Base-by-base conservation (phyloP, 1,140 invertebrate genomes). In the Gryllus bimaculatus region DNA sequence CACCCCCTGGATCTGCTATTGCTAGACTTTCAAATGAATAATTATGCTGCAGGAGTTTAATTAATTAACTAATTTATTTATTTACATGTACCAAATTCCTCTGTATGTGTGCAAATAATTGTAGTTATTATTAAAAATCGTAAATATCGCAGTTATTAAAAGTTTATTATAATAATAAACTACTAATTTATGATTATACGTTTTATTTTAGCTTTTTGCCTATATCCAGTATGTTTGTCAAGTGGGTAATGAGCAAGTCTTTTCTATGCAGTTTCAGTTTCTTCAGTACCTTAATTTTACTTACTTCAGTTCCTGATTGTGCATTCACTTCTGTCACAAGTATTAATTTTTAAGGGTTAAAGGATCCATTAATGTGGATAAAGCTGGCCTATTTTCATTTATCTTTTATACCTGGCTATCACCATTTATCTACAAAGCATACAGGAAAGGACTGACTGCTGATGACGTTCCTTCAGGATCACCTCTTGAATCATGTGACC, bases 351-450 rank as follows among this genome's bases (percentile, higher is more conserved):
- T n/a, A 81, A 85, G 83, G 54, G 80, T 79, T 20, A 81, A 82
- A 80, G 81, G 82, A 80, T 84, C 83, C 47, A 84, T 89, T 79
- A 85, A 87, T 0, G 83, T 88, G 10, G 87, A 90, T 75, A 83
- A 84, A 48, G 86, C 88, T n/a, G 87, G 88, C 10, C 85, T 89
- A 76, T 86, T 89, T 80, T 90, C 88, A 7, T 88, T 89, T 77
- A 84, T 89, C 8, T 88, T 88, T 20, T 89, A 88, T 80, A 87
- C 87, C 15, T 92, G 91, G 91, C 83, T 92, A 81, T 88, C 88
- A 4, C 84, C 83, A 8, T 87, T 89, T 49, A 88, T 92, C 85
- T 87, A 86, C 85, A 86, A 86, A 73, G 87, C 90, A 3, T 90
- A 90, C 81, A 85, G 85, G 80, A 84, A 86, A 82, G 85, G 89